phyloP scores from a whole-genome alignment of 2,797 vertebrate genomes.

The Rhinophrynus dorsalis region DNA sequence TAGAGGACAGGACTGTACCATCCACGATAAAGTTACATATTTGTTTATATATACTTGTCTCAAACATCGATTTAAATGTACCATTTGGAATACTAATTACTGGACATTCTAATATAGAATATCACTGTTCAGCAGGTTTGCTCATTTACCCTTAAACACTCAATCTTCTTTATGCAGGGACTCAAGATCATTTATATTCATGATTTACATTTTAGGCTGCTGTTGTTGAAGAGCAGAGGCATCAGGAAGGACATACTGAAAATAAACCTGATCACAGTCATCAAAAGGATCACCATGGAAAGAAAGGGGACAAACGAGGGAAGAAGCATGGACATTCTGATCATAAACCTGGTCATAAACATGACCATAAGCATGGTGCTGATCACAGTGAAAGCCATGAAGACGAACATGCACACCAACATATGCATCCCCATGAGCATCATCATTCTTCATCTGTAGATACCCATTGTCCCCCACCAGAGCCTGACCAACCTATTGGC shows the following conservation, averaged over 20 bases:
- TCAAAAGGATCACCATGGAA: conserved; percentile 22
- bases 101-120: too few species aligned
- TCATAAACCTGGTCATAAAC: not conserved
- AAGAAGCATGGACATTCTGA: not conserved
- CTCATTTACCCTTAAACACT: too few species aligned
- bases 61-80: too few species aligned
- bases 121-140: too few species aligned
- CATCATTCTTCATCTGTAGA: not conserved
- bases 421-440: conserved; percentile 10
- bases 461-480: not conserved
- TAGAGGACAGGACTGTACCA: too few species aligned
- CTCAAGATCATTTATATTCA: too few species aligned
- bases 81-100: too few species aligned
- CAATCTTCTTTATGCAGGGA: too few species aligned
- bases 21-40: too few species aligned
- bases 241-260: not conserved
- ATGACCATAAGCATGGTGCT: conserved; percentile 4
- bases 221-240: conserved; percentile 16
- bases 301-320: conserved; percentile 18
- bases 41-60: too few species aligned
- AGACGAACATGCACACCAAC: not conserved
- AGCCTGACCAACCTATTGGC: not conserved
- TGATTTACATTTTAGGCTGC: conserved; percentile 51
- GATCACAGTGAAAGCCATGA: conserved; percentile 19
- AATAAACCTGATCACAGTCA: not conserved